phyloP scores from a whole-genome alignment of 2,797 vertebrate species.

The Naso thynnoides region DNA sequence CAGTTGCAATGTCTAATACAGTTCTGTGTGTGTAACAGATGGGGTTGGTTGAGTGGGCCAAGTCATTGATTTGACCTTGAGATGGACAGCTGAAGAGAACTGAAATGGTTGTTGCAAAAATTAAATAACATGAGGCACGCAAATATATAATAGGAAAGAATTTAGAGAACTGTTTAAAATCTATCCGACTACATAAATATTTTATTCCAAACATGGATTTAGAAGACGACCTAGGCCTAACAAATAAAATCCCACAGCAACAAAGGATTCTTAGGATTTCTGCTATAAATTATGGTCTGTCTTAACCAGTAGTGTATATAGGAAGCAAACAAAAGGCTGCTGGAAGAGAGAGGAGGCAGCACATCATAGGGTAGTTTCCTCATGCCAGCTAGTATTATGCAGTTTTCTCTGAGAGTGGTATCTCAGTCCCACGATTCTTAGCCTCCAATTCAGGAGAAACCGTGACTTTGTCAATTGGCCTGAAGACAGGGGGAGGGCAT shows the following conservation, averaged over 20 bases:
- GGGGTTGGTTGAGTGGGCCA: constrained; percentile 58
- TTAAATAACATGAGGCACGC: neutral
- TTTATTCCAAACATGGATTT: neutral
- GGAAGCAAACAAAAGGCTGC: constrained; percentile 35
- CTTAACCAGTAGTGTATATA: neutral
- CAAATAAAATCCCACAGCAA: neutral
- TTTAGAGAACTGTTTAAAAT: neutral
- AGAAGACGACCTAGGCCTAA: neutral
- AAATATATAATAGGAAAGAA: neutral
- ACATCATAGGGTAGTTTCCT: constrained; percentile 1
- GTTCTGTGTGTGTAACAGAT: constrained; percentile 71
- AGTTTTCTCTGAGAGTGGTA: constrained; percentile 21
- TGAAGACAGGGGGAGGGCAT: constrained; percentile 73
- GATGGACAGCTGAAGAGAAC: constrained; percentile 45
- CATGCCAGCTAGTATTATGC: constrained; percentile 45
- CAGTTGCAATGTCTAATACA: constrained; percentile 29
- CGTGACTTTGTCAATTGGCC: constrained; percentile 75
- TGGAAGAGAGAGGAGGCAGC: constrained; percentile 34
- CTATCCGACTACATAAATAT: neutral
- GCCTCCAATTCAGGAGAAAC: constrained; percentile 69
- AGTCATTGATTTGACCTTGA: constrained; percentile 81
- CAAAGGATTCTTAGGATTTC: neutral
- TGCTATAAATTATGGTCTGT: neutral
- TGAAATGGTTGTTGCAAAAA: constrained; percentile 17
- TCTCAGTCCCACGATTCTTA: constrained; percentile 76